Conservation (phyloP, 2,797 vertebrate species). For the Propithecus deckenii region DNA sequence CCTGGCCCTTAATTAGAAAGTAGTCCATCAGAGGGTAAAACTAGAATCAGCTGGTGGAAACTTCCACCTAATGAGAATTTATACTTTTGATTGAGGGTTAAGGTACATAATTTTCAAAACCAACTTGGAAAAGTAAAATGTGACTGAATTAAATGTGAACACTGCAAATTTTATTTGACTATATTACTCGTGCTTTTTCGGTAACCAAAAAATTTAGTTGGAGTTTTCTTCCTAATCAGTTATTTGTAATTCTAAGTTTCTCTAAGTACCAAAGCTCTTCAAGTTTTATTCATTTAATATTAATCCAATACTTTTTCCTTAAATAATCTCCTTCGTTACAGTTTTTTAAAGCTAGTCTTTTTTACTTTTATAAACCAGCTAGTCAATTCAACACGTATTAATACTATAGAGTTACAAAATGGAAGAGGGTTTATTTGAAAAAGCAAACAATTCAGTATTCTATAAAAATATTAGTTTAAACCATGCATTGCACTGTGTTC, state of each 20-base stretch:
- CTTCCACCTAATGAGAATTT: conserved; percentile 22
- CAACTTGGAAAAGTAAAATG: conserved; percentile 36
- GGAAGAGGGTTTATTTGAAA: neutral
- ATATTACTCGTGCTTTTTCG: neutral
- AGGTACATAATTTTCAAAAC: conserved; percentile 22
- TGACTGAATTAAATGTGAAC: conserved; percentile 28
- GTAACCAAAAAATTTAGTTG: conserved; percentile 17
- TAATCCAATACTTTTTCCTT: conserved; percentile 13
- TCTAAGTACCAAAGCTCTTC: conserved; percentile 23
- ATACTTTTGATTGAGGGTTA: neutral
- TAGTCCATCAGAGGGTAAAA: neutral
- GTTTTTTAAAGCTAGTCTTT: neutral
- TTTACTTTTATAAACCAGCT: conserved; percentile 7
- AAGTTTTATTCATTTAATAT: conserved; percentile 34
- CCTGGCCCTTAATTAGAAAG: neutral
- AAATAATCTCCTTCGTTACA: neutral
- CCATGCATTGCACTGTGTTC: neutral
- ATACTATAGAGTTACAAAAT: neutral
- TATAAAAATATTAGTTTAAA: conserved; percentile 37
- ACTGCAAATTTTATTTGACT: neutral
- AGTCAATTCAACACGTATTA: neutral
- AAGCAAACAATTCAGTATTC: conserved; percentile 16
- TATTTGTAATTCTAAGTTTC: conserved; percentile 23
- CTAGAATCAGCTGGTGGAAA: conserved; percentile 33
- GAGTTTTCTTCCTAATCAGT: conserved; percentile 14